Evolutionary conservation across 2,888 invertebrate genomes (phyloP).

Genomic region (Trichopoda pennipes): DNA sequence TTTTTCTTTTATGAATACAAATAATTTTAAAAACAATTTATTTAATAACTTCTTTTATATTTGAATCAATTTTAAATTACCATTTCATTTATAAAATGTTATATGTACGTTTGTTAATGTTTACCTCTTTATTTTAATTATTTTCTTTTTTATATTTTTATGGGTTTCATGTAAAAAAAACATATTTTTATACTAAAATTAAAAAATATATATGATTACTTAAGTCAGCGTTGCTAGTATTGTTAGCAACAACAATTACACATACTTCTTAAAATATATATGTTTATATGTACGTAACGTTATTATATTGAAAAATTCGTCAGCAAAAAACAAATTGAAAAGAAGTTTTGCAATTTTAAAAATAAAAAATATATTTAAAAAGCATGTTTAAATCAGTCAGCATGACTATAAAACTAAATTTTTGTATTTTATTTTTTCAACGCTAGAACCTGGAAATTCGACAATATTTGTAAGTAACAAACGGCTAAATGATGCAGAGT

Average conservation of each 20-base stretch:
- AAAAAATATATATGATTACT: conserved; percentile 12
- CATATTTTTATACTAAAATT: conserved; percentile 46
- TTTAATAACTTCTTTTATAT: conserved; percentile 30
- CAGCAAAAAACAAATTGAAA: conserved; percentile 11
- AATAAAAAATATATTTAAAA: conserved; percentile 24
- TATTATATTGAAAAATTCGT: conserved; percentile 39
- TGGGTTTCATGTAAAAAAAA: conserved; percentile 20
- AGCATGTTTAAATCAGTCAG: conserved; percentile 37
- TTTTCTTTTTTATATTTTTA: conserved; percentile 50
- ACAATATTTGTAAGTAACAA: no score
- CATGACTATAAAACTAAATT: conserved; percentile 35
- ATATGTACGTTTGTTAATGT: conserved; percentile 10
- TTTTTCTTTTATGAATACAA: conserved; percentile 12
- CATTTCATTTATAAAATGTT: conserved; percentile 32
- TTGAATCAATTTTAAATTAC: conserved; percentile 16
- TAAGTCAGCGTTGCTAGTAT: conserved; percentile 21
- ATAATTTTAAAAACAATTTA: background rate
- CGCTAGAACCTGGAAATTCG: no score
- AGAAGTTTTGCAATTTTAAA: conserved; percentile 17
- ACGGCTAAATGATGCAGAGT: no score
- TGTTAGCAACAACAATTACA: conserved; percentile 27
- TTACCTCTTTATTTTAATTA: conserved; percentile 27
- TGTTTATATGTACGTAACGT: background rate
- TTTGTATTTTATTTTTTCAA: conserved; percentile 2
- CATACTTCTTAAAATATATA: conserved; percentile 49